phyloP scores from a whole-genome alignment of 2,113 vertebrate genomes.

The Nyctibius bracteatus region DNA sequence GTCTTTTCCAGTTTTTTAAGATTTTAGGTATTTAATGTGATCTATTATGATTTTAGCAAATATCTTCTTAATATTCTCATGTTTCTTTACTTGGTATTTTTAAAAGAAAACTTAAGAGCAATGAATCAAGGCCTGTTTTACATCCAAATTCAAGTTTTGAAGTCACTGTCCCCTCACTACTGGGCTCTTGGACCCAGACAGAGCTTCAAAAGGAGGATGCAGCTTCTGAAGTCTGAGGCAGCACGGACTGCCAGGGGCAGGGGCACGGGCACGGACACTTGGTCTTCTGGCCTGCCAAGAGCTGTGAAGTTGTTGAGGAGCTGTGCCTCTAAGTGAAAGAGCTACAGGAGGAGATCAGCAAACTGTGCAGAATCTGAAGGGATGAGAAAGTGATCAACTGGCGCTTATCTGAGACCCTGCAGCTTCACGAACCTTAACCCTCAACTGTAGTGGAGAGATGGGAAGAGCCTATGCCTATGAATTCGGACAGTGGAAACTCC shows the following conservation, averaged over 20 bases:
- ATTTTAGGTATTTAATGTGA: background rate
- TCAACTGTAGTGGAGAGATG: background rate
- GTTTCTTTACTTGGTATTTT: background rate
- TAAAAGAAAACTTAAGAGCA: background rate
- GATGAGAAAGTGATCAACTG: background rate
- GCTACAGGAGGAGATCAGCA: background rate
- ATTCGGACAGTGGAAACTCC: background rate
- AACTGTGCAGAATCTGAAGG: background rate
- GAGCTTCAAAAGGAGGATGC: background rate
- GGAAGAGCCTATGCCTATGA: background rate
- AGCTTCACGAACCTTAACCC: background rate
- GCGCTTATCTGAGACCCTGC: background rate
- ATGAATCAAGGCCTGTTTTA: background rate
- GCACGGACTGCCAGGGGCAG: background rate
- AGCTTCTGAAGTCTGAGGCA: background rate
- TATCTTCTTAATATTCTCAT: background rate
- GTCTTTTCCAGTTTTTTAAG: background rate
- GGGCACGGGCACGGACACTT: background rate
- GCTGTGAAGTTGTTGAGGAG: background rate
- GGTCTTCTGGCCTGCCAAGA: background rate
- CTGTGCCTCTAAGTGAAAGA: background rate
- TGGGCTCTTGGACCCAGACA: background rate
- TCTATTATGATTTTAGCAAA: background rate
- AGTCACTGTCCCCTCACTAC: background rate
- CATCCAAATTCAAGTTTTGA: background rate